These are phyloP conservation scores for Drosophila tristis DNA, from an alignment of 1,140 invertebrate species.

Conservation along the genomic window DNA sequence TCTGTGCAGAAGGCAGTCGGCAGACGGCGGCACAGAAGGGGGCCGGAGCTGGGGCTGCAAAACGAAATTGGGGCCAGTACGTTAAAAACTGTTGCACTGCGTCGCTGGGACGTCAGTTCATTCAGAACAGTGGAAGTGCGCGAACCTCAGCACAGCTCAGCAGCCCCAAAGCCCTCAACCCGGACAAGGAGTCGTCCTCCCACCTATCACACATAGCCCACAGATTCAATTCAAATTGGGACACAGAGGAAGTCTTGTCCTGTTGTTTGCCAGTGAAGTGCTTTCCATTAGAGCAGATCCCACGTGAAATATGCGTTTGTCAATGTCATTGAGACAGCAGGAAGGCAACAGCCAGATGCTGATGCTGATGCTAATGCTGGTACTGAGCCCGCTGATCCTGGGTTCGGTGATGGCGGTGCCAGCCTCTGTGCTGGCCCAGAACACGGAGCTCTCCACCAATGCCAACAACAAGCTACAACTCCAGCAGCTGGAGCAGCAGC, in stretches of 20 bases:
- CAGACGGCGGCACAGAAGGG: neutral
- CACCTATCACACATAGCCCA: constrained; percentile 8
- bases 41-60: constrained; percentile 51
- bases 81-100: constrained; percentile 83
- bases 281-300: neutral
- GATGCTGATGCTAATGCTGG: constrained; percentile 32
- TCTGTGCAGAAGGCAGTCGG: constrained; percentile 53
- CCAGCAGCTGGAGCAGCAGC: constrained; percentile 43
- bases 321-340: constrained; percentile 11
- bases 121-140: constrained; percentile 78
- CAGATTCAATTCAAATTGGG: constrained; percentile 18
- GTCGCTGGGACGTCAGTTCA: constrained; percentile 72
- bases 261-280: constrained; percentile 8
- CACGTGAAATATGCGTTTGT: constrained; percentile 39
- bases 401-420: constrained; percentile 66
- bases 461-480: constrained; percentile 69
- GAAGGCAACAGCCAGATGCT: constrained; percentile 26
- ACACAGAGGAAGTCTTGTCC: neutral
- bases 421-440: constrained; percentile 79
- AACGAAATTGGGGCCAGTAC: constrained; percentile 68
- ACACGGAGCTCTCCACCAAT: constrained; percentile 77
- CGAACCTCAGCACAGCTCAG: constrained; percentile 40
- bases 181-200: constrained; percentile 30
- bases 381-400: constrained; percentile 45
- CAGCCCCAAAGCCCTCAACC: neutral